Evolutionary conservation across 1,140 invertebrate species (phyloP), one percentile per base, ranked within the genome.

Genomic region (Psilanteris sp.): DNA sequence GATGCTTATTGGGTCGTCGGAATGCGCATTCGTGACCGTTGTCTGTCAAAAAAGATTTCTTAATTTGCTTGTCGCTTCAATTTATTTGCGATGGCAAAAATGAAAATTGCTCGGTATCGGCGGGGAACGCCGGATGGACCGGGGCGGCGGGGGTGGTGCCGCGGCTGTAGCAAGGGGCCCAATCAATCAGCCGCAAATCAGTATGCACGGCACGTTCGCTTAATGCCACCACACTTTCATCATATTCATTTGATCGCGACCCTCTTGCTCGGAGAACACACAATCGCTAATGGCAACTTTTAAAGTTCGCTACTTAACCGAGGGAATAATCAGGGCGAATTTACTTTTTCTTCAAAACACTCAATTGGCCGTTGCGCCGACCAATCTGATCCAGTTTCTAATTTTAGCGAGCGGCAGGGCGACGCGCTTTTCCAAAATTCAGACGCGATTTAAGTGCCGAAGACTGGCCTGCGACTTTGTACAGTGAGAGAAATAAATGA

Each of bases 141-240:
- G 54, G 41, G 31, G 37, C 6, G 52, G 39, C 9, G 50, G 22
- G 20, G 71, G 44, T 36, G 50, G 48, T 48, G 50, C 59, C 15
- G 36, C 68, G n/a, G n/a, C n/a, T n/a, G n/a, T 59, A 54, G 50
- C 83, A 87, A 86, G 85, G 86, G 87, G 79, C 84, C 83, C 86
- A 87, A 88, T 88, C 87, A 88, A 87, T 88, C 85, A 87, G 86
- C 85, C 85, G 78, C 81, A 88, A 88, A 88, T 88, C 87, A 88
- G 87, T 88, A 88, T 88, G 86, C 86, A 87, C 81, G 81, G 82
- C 87, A 88, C 87, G 87, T 88, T 81, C 83, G 78, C 79, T 82
- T 88, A 88, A 88, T 88, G 84, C 87, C 79, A 77, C 83, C 83
- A 87, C 86, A 88, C 87, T 88, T 88, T 88, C 86, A 88, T 88